A percentile compares a stretch with the other conserved stretches of the same genome.
phyloP scores from a whole-genome alignment of 2,888 invertebrate species.

The Caprella mutica region DNA sequence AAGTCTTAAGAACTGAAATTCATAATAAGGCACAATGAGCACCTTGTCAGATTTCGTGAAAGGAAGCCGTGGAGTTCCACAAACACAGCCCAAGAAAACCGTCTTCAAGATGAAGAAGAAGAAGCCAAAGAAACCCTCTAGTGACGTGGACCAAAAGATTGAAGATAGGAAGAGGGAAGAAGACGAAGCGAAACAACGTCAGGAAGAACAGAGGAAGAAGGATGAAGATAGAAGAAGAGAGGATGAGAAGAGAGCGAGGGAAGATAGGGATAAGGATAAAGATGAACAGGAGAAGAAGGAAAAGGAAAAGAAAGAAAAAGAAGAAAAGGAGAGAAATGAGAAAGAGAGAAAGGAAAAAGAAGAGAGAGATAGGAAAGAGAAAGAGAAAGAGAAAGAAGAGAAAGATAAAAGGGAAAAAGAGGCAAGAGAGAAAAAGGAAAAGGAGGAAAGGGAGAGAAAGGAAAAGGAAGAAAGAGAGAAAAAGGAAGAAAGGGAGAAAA shows the following conservation, averaged over 20 bases:
- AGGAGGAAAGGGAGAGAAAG: background rate
- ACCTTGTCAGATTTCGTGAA: too few species aligned
- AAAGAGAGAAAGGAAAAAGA: background rate
- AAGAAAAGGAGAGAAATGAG: background rate
- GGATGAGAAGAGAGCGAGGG: background rate
- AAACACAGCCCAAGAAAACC: too few species aligned
- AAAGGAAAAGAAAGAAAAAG: background rate
- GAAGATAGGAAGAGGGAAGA: background rate
- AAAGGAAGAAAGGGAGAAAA: background rate
- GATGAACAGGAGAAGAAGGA: background rate
- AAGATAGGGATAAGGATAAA: background rate
- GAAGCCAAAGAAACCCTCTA: background rate
- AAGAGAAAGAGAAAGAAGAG: background rate
- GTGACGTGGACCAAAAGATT: background rate
- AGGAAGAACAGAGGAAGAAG: background rate
- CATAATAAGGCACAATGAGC: too few species aligned
- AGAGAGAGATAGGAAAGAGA: background rate
- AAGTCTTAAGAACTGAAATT: too few species aligned
- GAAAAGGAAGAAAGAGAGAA: background rate
- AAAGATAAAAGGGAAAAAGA: background rate
- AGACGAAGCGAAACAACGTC: background rate
- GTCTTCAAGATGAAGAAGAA: background rate
- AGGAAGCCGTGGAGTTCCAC: too few species aligned
- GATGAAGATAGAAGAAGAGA: background rate
- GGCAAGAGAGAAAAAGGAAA: background rate